Evolutionary conservation across 2,888 invertebrate species (phyloP), one percentile per base, ranked within the genome.

Genomic region (Drosophila sordidula): DNA sequence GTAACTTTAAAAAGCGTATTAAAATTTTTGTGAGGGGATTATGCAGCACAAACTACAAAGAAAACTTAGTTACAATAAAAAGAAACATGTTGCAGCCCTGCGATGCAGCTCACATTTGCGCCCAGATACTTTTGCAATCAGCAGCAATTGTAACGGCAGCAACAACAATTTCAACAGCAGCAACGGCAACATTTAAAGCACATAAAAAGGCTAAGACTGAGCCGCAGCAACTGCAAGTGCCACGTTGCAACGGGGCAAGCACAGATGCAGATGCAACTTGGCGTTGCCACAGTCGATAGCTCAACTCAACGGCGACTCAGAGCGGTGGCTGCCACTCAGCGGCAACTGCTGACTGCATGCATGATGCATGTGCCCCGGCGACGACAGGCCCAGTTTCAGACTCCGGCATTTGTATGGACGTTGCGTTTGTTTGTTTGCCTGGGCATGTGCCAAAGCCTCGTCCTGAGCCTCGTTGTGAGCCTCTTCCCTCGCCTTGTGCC

Each of bases 41-140:
- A 9, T 29, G 8, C 9, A 9, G 9, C 29, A 29, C 29, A 29
- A 9, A 29, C 8, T 29, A 3, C 9, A 29, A 29, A 29, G 29
- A 9, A 29, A 29, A 29, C 29, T 29, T 29, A 29, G 29, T 9
- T 29, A 9, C 29, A 29, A 9, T 9, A 29, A 29, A 29, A 29
- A 29, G 8, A 14, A 6, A 29, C n/a, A 18, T 12, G 57, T 44
- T 57, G 70, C 65, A 70, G 67, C 80, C 82, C 81, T 78, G 57
- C 34, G 16, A 14, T 46, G 36, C 62, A 47, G 47, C 25, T 62
- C 44, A 47, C 78, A 70, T 79, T 81, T 79, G 63, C 65, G 65
- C 26, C 32, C 59, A 75, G 71, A 81, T 79, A 79, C 80, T 82
- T 80, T 82, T 70, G 86, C 83, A 83, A 83, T 83, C 83, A 87